phyloP scores from a whole-genome alignment of 2,888 invertebrate genomes.

The Rhogogaster chlorosoma region DNA sequence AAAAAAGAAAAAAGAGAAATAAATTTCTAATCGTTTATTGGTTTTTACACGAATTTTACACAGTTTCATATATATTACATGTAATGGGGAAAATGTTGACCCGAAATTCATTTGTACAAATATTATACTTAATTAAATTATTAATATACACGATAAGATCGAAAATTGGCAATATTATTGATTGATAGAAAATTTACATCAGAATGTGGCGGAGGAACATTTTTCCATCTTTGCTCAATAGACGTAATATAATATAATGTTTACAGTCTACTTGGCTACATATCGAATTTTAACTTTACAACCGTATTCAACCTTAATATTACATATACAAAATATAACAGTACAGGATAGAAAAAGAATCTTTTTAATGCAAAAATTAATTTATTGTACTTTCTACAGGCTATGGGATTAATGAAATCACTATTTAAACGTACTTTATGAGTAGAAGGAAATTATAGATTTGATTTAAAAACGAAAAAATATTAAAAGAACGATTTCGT shows the following conservation, averaged over 20 bases:
- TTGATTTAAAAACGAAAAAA: not conserved
- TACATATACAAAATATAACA: not conserved
- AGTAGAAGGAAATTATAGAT: conserved; percentile 4
- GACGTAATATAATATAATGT: not conserved
- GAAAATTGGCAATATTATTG: conserved; percentile 29
- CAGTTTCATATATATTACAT: conserved; percentile 42
- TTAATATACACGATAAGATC: not conserved
- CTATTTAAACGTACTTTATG: not conserved
- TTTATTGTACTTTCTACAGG: conserved; percentile 22
- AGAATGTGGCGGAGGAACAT: conserved; percentile 4
- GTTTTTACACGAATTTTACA: conserved; percentile 50
- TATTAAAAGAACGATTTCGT: conserved; percentile 47
- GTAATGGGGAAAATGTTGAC: conserved; percentile 11
- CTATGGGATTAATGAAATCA: conserved; percentile 12
- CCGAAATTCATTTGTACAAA: conserved; percentile 31
- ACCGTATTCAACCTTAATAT: conserved; percentile 46
- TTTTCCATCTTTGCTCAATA: conserved; percentile 38
- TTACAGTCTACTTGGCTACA: conserved; percentile 31
- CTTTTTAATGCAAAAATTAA: not conserved
- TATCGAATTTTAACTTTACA: conserved; percentile 44
- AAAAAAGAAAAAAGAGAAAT: not conserved
- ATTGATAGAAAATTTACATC: conserved; percentile 3
- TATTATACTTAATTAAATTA: conserved; percentile 35
- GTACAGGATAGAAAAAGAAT: conserved; percentile 4
- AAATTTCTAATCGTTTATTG: conserved; percentile 39